These are phyloP conservation scores for Phycodurus eques DNA, from an alignment of 2,113 vertebrate genomes.

Conservation along the genomic window DNA sequence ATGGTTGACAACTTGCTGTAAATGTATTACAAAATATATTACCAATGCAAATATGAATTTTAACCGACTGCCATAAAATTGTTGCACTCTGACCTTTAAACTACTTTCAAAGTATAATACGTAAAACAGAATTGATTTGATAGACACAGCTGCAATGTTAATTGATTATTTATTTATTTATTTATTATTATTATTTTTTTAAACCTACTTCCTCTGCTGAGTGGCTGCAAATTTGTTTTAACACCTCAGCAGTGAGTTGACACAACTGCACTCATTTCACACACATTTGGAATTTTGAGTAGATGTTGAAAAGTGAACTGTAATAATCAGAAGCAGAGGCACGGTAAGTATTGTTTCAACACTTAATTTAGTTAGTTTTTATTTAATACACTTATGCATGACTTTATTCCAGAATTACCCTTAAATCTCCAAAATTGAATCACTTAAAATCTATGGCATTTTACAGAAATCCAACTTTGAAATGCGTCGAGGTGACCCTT, in stretches of 20 bases:
- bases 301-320: background rate
- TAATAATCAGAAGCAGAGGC: slow-evolving; percentile 1
- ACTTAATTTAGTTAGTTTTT: slow-evolving; percentile 16
- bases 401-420: background rate
- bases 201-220: slow-evolving; percentile 23
- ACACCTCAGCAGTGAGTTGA: slow-evolving; percentile 8
- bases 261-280: background rate
- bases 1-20: too few relatives aligned
- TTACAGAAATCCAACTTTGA: background rate
- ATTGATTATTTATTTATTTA: slow-evolving; percentile 8
- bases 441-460: background rate
- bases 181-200: slow-evolving; percentile 3
- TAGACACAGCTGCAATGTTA: slow-evolving; percentile 49
- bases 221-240: slow-evolving; percentile 21
- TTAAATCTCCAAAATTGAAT: background rate
- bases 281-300: background rate
- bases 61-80: too few relatives aligned
- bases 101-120: background rate
- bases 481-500: background rate
- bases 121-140: background rate
- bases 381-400: slow-evolving; percentile 3
- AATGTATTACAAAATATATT: too few relatives aligned
- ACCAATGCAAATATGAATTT: too few relatives aligned
- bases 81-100: too few relatives aligned
- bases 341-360: slow-evolving; percentile 36